These are phyloP conservation scores for Dynastes grantii DNA, from an alignment of 2,888 invertebrate genomes.

Conservation along the genomic window DNA sequence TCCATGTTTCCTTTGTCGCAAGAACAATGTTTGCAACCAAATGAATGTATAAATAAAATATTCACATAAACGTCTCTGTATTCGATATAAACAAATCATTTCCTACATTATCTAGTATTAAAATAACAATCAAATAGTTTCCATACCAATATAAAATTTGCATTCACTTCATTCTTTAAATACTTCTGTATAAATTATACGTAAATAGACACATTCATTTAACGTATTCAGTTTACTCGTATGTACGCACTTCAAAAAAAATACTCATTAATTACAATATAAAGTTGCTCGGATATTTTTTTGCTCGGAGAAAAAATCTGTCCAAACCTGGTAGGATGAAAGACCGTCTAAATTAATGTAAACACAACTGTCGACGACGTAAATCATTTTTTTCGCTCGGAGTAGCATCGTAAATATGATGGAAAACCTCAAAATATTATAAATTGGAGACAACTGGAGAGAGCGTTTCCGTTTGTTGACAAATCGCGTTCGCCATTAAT, in stretches of 20 bases:
- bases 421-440: slow-evolving; percentile 41
- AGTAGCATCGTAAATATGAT: slow-evolving; percentile 32
- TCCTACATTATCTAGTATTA: no score
- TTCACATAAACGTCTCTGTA: no score
- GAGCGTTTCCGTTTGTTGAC: slow-evolving; percentile 36
- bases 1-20: no score
- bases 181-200: no score
- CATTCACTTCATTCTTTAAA: no score
- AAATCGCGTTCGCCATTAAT: slow-evolving; percentile 35
- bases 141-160: no score
- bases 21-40: no score
- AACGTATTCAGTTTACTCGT: not conserved
- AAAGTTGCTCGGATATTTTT: slow-evolving; percentile 18
- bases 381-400: slow-evolving; percentile 31
- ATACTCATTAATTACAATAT: slow-evolving; percentile 13
- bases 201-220: slow-evolving; percentile 3
- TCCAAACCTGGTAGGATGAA: not conserved
- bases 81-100: no score
- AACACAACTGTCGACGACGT: slow-evolving; percentile 32
- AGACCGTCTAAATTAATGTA: not conserved
- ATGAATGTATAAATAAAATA: no score
- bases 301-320: not conserved
- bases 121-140: no score
- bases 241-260: not conserved
- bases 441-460: slow-evolving; percentile 38